Evolutionary conservation across 2,113 vertebrate species (phyloP).

Genomic region (Arizona elegans): DNA sequence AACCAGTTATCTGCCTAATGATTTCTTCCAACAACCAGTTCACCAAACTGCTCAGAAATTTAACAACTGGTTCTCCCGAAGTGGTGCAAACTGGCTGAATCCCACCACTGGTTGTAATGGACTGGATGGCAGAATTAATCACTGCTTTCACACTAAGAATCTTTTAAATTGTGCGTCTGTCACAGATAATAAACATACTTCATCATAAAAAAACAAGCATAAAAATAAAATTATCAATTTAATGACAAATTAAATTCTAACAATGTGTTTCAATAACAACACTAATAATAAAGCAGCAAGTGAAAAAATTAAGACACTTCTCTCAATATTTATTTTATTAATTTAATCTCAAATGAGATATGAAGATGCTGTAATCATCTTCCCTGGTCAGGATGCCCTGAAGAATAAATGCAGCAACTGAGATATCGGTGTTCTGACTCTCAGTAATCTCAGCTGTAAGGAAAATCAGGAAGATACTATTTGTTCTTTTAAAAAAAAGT

Average conservation of each 20-base stretch:
- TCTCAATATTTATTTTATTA: not conserved
- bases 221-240: not conserved
- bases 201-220: not conserved
- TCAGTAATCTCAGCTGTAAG: not conserved
- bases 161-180: not conserved
- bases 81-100: no score
- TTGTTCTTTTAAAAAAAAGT: not conserved
- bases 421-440: not conserved
- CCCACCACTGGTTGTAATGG: not conserved
- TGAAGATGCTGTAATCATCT: not conserved
- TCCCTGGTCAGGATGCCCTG: not conserved
- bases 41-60: no score
- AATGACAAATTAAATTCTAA: not conserved
- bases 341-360: not conserved
- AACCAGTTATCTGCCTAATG: no score
- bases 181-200: not conserved
- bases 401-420: not conserved
- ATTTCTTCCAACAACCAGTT: no score
- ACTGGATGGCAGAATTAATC: not conserved
- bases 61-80: no score
- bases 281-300: not conserved
- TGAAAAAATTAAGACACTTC: not conserved
- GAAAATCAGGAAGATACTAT: not conserved
- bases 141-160: not conserved
- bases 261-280: not conserved